A percentile compares a stretch with the other conserved stretches of the same genome.
phyloP scores from a whole-genome alignment of 2,888 invertebrate genomes.

The Catocala fraxini region DNA sequence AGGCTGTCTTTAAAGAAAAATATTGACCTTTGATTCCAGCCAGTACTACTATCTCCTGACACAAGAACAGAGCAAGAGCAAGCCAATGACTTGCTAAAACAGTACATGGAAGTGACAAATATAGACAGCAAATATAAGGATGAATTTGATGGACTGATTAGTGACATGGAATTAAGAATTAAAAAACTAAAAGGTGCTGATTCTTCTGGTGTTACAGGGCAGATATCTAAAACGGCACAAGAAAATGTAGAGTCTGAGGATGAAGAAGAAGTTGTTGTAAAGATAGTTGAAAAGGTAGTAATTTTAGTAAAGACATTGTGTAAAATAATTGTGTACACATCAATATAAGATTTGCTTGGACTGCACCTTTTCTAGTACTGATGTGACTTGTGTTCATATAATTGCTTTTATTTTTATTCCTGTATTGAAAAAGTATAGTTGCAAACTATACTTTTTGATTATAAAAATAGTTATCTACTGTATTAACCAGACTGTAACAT shows the following conservation, averaged over 20 bases:
- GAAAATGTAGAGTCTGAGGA: conserved; percentile 61
- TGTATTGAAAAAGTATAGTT: too few species aligned
- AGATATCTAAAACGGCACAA: conserved; percentile 19
- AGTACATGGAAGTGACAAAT: conserved; percentile 84
- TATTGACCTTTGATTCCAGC: conserved; percentile 58
- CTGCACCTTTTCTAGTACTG: too few species aligned
- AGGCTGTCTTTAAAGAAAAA: too few species aligned
- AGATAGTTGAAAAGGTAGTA: conserved; percentile 76
- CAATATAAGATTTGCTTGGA: too few species aligned
- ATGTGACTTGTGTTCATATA: too few species aligned
- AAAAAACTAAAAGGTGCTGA: conserved; percentile 64
- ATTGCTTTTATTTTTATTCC: too few species aligned
- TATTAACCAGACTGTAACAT: too few species aligned
- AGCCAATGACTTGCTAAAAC: conserved; percentile 90
- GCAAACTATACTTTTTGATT: too few species aligned
- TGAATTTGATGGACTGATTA: conserved; percentile 73
- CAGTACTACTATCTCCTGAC: conserved; percentile 82
- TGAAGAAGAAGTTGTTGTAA: conserved; percentile 71
- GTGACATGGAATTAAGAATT: conserved; percentile 71
- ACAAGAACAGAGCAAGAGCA: conserved; percentile 91
- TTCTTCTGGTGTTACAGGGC: conserved; percentile 22
- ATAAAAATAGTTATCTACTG: too few species aligned
- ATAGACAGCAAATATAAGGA: conserved; percentile 79
- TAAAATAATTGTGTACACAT: too few species aligned
- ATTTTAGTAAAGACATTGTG: too few species aligned